Evolutionary conservation across 2,888 invertebrate genomes (phyloP), one percentile per base, ranked within the genome.

Genomic region (Papilio elwesi): DNA sequence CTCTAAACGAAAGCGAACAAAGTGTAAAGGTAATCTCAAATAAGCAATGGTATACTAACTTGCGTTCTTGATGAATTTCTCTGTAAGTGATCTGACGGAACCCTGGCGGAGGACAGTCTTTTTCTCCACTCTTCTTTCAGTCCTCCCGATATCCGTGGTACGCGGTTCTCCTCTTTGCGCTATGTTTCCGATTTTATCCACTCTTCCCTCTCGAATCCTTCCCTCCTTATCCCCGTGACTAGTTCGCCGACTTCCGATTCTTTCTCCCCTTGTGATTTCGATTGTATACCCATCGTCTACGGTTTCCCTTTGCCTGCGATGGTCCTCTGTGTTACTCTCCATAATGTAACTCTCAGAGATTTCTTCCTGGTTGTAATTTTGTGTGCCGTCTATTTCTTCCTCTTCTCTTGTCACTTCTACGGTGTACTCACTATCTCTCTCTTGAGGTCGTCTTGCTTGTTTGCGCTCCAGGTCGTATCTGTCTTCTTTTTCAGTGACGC

Each of bases 11-110:
- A 26, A 26, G 26, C 26, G 26, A 26, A 15, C 15, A 15, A 13
- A 49, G 49, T 49, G 2, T 43, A 49, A 11, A 49, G 26, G 16
- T 26, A 64, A 15, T 49, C 12, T 49, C 36, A 12, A 38, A 15
- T 13, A 68, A 8, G 13, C 9, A n/a, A 68, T 13, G 7, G 13
- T 48, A 7, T 70, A 89, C 92, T 92, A 77, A 93, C 93, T 90
- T 68, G 95, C 94, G 85, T 95, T 96, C 82, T 96, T 96, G 80
- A 96, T 96, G 84, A 96, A 97, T 86, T 96, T 97, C 84, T 97
- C 96, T n/a, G 96, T 96, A 76, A 97, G 94, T 71, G 96, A 96
- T 84, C 96, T 96, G 13, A 97, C 96, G 0, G 97, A 97, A 77
- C 95, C 96, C 79, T 96, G 95, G n/a, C 96, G 92, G 38, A 95